phyloP scores from a whole-genome alignment of 2,113 vertebrate species.

The Passer domesticus region DNA sequence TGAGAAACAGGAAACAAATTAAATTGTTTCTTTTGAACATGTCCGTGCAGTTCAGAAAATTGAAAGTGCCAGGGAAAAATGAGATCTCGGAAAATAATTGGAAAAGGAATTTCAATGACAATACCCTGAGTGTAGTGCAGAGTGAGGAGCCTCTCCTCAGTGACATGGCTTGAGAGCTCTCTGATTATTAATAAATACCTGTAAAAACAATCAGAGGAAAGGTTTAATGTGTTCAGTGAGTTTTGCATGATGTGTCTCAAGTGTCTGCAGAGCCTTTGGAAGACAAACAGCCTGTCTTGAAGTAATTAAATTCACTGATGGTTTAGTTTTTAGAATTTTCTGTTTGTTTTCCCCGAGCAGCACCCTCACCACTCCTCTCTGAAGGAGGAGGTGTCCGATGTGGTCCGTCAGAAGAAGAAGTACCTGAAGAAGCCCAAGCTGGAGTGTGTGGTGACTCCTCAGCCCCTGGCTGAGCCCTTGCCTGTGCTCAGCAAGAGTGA shows the following conservation, averaged over 20 bases:
- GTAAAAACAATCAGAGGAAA: background rate
- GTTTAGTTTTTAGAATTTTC: background rate
- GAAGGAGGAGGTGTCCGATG: constrained; percentile 83
- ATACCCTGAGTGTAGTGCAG: background rate
- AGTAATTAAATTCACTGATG: background rate
- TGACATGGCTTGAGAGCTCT: background rate
- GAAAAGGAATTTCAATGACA: background rate
- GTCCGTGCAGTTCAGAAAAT: background rate
- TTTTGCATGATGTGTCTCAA: background rate
- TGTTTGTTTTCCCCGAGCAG: constrained; percentile 61
- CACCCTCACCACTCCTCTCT: constrained; percentile 81
- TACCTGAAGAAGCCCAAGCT: constrained; percentile 84
- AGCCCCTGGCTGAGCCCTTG: constrained; percentile 76
- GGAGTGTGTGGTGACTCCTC: constrained; percentile 76
- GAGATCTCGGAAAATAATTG: background rate
- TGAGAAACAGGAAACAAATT: background rate
- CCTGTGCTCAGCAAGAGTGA: constrained; percentile 85
- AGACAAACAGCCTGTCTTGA: background rate
- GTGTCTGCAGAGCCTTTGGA: background rate
- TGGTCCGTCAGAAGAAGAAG: constrained; percentile 87
- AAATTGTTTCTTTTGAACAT: background rate
- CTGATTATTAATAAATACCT: background rate
- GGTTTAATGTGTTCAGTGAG: background rate
- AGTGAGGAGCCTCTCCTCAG: background rate
- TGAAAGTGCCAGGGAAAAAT: background rate